Conservation (phyloP, 2,797 vertebrate genomes). For the Chelon auratus region DNA sequence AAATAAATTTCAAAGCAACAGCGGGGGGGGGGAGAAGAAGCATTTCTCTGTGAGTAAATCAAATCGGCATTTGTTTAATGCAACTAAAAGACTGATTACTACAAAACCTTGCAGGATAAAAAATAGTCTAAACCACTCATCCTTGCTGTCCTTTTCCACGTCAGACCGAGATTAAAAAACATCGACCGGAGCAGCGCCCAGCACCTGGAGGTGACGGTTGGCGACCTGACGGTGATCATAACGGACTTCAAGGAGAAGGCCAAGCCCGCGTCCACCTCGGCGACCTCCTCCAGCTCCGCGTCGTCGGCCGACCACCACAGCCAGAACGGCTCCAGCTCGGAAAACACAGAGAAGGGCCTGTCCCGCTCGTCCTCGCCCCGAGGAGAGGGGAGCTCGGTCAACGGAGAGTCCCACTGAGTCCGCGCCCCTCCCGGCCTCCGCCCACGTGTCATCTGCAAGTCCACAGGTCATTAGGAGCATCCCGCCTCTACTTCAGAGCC, state of each 20-base stretch:
- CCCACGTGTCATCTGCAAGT: constrained; percentile 39
- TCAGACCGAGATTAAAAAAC: constrained; percentile 99
- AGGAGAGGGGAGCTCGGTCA: constrained; percentile 93
- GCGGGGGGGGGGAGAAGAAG: background rate
- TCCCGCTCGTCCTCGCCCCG: constrained; percentile 96
- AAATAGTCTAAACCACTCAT: background rate
- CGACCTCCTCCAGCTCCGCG: constrained; percentile 85
- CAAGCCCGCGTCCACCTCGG: constrained; percentile 89
- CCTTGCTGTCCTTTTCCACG: background rate
- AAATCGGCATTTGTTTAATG: background rate
- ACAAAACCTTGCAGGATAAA: background rate
- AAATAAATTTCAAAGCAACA: constrained; percentile 12
- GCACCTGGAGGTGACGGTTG: constrained; percentile 99
- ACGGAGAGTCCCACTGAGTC: constrained; percentile 96
- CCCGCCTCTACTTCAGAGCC: constrained; percentile 30
- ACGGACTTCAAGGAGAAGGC: constrained; percentile 99
- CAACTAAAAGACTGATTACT: background rate
- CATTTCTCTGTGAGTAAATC: background rate
- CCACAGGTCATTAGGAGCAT: constrained; percentile 37
- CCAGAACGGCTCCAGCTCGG: constrained; percentile 98
- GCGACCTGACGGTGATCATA: constrained; percentile 99
- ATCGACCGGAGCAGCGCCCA: constrained; percentile 99
- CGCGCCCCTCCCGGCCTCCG: constrained; percentile 10
- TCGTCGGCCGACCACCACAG: constrained; percentile 91
- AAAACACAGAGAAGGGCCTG: constrained; percentile 94